Conservation (phyloP, 1,140 invertebrate genomes). For the Neodiprion lecontei region DNA sequence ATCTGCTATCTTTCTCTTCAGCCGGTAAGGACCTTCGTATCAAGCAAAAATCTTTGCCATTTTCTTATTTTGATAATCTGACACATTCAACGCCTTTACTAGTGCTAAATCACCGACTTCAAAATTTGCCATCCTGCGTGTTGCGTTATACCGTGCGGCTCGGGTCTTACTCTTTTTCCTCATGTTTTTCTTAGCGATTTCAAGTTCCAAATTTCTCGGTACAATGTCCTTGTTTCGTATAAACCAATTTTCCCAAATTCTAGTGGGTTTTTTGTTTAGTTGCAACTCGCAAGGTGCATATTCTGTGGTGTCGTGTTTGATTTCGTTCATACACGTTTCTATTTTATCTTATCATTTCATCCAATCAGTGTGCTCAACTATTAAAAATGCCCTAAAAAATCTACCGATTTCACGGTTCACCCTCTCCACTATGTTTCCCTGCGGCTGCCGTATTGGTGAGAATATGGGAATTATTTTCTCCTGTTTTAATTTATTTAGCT, state of each 20-base stretch:
- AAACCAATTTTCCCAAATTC: constrained; percentile 18
- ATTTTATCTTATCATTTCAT: constrained; percentile 17
- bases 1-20: too few relatives aligned
- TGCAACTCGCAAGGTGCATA: constrained; percentile 24
- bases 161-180: neutral
- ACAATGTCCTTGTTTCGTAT: too few relatives aligned
- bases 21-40: too few relatives aligned
- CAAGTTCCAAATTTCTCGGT: too few relatives aligned
- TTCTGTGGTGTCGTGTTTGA: constrained; percentile 22
- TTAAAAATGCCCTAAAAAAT: constrained; percentile 26
- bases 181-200: neutral
- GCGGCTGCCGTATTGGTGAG: constrained; percentile 24
- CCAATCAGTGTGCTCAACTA: constrained; percentile 18
- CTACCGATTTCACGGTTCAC: constrained; percentile 25
- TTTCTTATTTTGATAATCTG: neutral
- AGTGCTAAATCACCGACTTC: constrained; percentile 1
- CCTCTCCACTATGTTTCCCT: constrained; percentile 26
- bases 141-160: constrained; percentile 5
- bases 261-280: constrained; percentile 11
- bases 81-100: constrained; percentile 8
- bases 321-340: constrained; percentile 26
- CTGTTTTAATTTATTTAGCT: neutral
- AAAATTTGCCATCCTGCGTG: constrained; percentile 5
- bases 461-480: neutral
- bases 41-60: too few relatives aligned